These are phyloP conservation scores for Rousettus leschenaultii DNA, from an alignment of 2,113 vertebrate genomes.

Conservation along the genomic window DNA sequence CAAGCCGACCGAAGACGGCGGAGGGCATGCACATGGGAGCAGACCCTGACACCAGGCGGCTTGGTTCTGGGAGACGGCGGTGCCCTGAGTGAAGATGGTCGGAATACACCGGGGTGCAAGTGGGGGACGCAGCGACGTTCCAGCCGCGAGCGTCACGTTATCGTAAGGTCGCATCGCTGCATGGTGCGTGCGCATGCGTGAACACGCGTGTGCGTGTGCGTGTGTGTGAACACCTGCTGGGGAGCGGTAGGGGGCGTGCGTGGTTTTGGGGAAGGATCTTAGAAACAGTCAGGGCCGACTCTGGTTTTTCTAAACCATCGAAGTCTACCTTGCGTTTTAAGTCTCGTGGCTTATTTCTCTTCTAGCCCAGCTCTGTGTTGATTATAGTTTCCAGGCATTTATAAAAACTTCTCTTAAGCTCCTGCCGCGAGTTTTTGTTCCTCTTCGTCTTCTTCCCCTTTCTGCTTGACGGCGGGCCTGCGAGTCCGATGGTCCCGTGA, in stretches of 20 bases:
- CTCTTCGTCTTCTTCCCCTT: background rate
- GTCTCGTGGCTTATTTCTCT: background rate
- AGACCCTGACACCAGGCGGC: no score
- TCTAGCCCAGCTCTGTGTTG: background rate
- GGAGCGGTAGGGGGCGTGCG: no score
- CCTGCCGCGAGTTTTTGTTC: background rate
- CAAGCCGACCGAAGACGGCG: no score
- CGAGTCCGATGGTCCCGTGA: accelerated
- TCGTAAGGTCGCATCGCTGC: background rate
- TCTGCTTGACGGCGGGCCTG: background rate
- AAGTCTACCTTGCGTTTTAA: background rate
- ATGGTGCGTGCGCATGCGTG: background rate
- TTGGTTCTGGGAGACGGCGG: background rate
- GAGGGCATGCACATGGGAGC: no score
- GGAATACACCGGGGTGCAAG: background rate
- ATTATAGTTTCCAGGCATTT: background rate
- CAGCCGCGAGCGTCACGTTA: background rate
- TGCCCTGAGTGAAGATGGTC: background rate
- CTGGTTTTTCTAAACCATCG: background rate
- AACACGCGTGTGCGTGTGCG: background rate
- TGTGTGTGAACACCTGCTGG: accelerated
- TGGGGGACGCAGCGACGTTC: background rate
- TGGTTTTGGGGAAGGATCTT: background rate
- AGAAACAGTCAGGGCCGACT: background rate
- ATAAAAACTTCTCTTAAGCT: background rate